Conservation (phyloP, 1,140 invertebrate genomes). For the Caenorhabditis elegans region DNA sequence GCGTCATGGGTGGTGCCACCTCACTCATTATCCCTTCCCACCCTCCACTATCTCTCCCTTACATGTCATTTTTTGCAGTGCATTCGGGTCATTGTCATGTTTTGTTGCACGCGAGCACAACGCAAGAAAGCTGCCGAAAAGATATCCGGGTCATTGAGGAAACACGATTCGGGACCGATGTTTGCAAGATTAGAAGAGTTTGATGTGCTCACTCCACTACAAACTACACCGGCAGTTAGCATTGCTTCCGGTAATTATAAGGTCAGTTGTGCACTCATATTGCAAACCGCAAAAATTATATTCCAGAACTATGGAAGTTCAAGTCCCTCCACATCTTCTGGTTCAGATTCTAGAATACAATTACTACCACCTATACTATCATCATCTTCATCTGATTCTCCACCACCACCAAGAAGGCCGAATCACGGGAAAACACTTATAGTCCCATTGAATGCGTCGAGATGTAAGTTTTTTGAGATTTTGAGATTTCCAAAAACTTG, state of each 20-base stretch:
- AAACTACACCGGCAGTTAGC: slow-evolving; percentile 37
- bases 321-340: background rate
- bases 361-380: background rate
- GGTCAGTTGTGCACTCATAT: too few species aligned
- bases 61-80: slow-evolving; percentile 30
- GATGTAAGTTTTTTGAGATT: slow-evolving; percentile 30
- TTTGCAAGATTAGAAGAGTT: slow-evolving; percentile 53
- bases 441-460: slow-evolving; percentile 46
- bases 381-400: slow-evolving; percentile 47
- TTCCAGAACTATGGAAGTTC: slow-evolving; percentile 19
- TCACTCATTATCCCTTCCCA: background rate
- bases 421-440: slow-evolving; percentile 50
- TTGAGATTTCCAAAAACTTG: too few species aligned
- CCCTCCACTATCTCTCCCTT: background rate
- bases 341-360: slow-evolving; percentile 38
- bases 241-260: slow-evolving; percentile 27
- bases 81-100: slow-evolving; percentile 29
- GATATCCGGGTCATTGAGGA: slow-evolving; percentile 22
- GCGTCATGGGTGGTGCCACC: background rate
- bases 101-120: slow-evolving; percentile 26
- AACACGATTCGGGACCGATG: slow-evolving; percentile 41
- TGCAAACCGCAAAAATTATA: too few species aligned
- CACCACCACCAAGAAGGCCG: slow-evolving; percentile 51
- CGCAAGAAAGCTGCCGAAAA: slow-evolving; percentile 13
- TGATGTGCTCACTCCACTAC: slow-evolving; percentile 52